A percentile compares a stretch with the other conserved stretches of the same genome.
These are phyloP conservation scores for Dinocampus coccinellae DNA, from an alignment of 2,888 invertebrate genomes.

Conservation along the genomic window DNA sequence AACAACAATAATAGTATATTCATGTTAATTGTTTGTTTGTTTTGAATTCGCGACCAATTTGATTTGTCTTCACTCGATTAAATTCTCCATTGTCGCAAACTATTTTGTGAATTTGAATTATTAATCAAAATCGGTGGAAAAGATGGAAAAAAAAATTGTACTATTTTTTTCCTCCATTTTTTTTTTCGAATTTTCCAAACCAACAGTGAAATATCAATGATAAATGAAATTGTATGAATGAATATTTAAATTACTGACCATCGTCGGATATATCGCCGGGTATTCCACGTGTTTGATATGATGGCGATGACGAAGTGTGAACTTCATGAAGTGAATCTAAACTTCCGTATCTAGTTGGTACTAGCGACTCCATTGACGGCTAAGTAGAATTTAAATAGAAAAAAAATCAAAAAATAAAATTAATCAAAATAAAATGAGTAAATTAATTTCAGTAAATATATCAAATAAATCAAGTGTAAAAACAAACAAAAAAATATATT, in stretches of 20 bases:
- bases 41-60: background rate
- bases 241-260: slow-evolving; percentile 61
- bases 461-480: too few relatives aligned
- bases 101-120: background rate
- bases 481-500: too few relatives aligned
- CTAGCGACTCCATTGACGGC: slow-evolving; percentile 54
- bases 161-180: too few relatives aligned
- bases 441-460: too few relatives aligned
- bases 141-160: too few relatives aligned
- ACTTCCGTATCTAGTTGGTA: slow-evolving; percentile 70
- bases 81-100: background rate
- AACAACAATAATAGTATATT: too few relatives aligned
- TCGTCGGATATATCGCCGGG: slow-evolving; percentile 68
- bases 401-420: too few relatives aligned
- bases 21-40: background rate
- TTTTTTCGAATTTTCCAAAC: too few relatives aligned
- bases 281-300: slow-evolving; percentile 59
- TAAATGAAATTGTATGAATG: background rate
- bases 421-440: too few relatives aligned
- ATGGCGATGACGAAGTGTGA: slow-evolving; percentile 61
- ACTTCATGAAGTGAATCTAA: slow-evolving; percentile 73
- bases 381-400: slow-evolving; percentile 43
- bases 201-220: too few relatives aligned
- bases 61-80: background rate
- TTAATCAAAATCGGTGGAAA: too few relatives aligned